phyloP scores from a whole-genome alignment of 1,140 invertebrate species.

The Brachystomella parvula region DNA sequence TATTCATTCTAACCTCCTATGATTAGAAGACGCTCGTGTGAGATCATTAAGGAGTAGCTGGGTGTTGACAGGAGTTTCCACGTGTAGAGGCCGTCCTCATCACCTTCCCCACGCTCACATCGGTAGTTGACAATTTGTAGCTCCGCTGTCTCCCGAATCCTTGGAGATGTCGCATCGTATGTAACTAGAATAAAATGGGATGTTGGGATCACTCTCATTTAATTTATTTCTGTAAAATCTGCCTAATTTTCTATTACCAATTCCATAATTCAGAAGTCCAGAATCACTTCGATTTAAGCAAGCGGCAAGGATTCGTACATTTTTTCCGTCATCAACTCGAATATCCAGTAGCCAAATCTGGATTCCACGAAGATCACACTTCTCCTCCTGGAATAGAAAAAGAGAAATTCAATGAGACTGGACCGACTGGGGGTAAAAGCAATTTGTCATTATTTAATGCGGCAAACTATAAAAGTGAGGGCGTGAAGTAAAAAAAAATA shows the following conservation, averaged over 20 bases:
- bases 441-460: background rate
- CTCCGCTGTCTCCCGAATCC: background rate
- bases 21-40: constrained; percentile 17
- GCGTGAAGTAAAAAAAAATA: too few relatives aligned
- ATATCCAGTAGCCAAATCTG: constrained; percentile 31
- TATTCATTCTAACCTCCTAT: background rate
- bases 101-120: background rate
- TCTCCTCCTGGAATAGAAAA: constrained; percentile 5
- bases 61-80: constrained; percentile 25
- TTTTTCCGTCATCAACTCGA: constrained; percentile 13
- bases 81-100: constrained; percentile 17
- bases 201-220: constrained; percentile 5
- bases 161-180: constrained; percentile 8
- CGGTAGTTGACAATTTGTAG: background rate
- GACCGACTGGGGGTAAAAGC: background rate
- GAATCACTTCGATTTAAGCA: constrained; percentile 21
- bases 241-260: constrained; percentile 18
- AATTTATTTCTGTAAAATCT: background rate
- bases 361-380: constrained; percentile 27
- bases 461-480: too few relatives aligned
- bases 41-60: constrained; percentile 20
- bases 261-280: constrained; percentile 29
- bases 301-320: constrained; percentile 27
- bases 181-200: constrained; percentile 15
- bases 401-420: background rate